Evolutionary conservation across 1,140 invertebrate genomes (phyloP), one percentile per base, ranked within the genome.

Genomic region (Trinorchestia longiramus): DNA sequence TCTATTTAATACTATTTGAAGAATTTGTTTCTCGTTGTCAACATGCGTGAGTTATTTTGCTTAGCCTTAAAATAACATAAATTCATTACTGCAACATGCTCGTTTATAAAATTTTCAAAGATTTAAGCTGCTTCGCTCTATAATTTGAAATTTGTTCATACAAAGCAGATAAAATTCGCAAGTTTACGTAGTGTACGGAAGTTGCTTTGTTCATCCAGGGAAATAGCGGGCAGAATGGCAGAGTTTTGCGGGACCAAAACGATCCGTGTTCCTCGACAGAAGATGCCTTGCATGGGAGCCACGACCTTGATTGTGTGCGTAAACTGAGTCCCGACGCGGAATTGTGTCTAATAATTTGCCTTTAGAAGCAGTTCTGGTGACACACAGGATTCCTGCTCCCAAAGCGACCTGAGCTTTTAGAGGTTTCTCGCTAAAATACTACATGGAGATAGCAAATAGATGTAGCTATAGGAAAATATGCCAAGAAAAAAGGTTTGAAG

Each of bases 301-400:
- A 77, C 62, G 62, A 77, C 62, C 62, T 77, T 77, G 62, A 77
- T 77, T 77, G 62, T 77, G 62, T 77, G 62, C 62, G 62, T 77
- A 77, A 77, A 77, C 62, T 77, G 62, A 77, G 62, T 77, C 62
- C 62, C 62, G 28, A 77, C 62, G 62, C 62, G 62, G 62, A 77
- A 77, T 77, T 77, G 62, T 77, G 62, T 77, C 62, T 77, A 77
- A 77, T 77, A 77, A 77, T 77, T 77, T 77, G 62, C 62, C 62
- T 77, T 77, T 77, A 77, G 62, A 77, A 77, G 62, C 62, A 77
- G 62, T 77, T 77, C 62, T 77, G 62, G 62, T 77, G 62, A 77
- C 62, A 77, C 62, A 77, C 28, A 77, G 62, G 62, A 77, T 77
- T 77, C 62, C 62, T 77, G 62, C 62, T 77, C 62, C 62, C 62